A percentile compares a stretch with the other conserved stretches of the same genome.
Conservation (phyloP, 1,140 invertebrate species). For the Linepithema humile region DNA sequence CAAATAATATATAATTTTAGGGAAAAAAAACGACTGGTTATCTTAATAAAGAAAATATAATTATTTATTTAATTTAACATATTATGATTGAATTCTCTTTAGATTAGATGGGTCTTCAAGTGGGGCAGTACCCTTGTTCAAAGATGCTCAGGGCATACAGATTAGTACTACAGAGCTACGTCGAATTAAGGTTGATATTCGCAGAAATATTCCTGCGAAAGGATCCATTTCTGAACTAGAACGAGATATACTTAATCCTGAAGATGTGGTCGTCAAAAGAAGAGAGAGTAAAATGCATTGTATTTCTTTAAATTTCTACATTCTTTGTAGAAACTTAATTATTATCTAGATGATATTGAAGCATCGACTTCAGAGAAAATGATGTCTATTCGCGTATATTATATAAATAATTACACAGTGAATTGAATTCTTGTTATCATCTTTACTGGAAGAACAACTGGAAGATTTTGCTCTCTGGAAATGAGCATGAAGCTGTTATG, state of each 20-base stretch:
- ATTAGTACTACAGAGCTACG: conserved; percentile 62
- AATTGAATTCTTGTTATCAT: too few relatives aligned
- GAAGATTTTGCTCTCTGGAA: too few relatives aligned
- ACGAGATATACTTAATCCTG: conserved; percentile 67
- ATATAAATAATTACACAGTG: too few relatives aligned
- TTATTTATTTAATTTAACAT: too few relatives aligned
- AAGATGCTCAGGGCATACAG: conserved; percentile 64
- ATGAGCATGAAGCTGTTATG: too few relatives aligned
- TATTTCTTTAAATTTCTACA: conserved; percentile 20
- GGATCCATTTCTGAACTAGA: conserved; percentile 31
- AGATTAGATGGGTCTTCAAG: conserved; percentile 56
- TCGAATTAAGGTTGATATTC: conserved; percentile 74
- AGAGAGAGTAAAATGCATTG: conserved; percentile 72
- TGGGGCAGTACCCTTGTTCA: conserved; percentile 61
- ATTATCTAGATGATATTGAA: too few relatives aligned
- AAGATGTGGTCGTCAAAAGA: conserved; percentile 71
- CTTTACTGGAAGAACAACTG: too few relatives aligned
- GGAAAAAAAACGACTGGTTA: background rate
- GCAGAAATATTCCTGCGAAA: conserved; percentile 63
- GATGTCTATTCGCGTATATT: too few relatives aligned
- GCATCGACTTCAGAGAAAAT: too few relatives aligned
- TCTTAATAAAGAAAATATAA: background rate
- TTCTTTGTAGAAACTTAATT: background rate
- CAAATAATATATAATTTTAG: too few relatives aligned
- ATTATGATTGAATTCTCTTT: conserved; percentile 10